These are phyloP conservation scores for Masticophis lateralis DNA, from an alignment of 2,797 vertebrate genomes.

Conservation along the genomic window DNA sequence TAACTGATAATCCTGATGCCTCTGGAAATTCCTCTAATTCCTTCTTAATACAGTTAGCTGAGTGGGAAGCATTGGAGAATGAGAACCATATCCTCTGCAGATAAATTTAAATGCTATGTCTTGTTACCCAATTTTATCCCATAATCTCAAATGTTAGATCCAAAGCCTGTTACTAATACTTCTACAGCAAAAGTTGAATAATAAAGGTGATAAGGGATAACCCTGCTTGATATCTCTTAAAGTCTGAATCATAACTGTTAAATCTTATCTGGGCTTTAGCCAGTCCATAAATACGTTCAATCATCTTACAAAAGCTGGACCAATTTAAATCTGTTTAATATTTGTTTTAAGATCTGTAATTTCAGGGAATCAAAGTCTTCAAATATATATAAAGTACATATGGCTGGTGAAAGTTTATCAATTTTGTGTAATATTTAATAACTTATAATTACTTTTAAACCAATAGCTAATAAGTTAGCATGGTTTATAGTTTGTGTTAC, in stretches of 20 bases:
- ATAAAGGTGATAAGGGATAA: background rate
- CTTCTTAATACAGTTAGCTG: background rate
- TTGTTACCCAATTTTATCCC: background rate
- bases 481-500: background rate
- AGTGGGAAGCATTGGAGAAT: background rate
- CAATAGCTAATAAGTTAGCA: background rate
- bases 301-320: background rate
- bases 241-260: background rate
- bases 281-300: background rate
- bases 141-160: background rate
- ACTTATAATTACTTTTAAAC: background rate
- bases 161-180: background rate
- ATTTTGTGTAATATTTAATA: background rate
- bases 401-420: background rate
- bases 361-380: background rate
- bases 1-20: background rate
- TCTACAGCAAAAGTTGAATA: background rate
- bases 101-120: background rate
- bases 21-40: background rate
- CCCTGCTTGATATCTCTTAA: background rate
- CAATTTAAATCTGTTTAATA: background rate
- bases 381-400: background rate
- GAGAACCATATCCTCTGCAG: background rate
- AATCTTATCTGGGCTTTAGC: background rate
- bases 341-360: background rate